Base-by-base conservation (phyloP, 2,113 vertebrate genomes). In the Tautogolabrus adspersus region DNA sequence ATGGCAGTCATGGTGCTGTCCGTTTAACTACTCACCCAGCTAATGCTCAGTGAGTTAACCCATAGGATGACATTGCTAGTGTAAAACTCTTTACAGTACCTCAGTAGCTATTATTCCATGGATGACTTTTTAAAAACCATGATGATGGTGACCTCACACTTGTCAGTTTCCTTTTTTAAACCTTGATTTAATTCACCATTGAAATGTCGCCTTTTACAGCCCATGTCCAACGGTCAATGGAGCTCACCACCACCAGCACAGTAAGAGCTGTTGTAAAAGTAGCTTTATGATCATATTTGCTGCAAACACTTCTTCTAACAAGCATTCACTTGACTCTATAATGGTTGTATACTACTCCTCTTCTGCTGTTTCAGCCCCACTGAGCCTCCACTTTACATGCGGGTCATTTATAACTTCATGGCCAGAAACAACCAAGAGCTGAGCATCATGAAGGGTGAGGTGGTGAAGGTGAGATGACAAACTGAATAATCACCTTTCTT, bases 401-500 rank as follows among this genome's bases (percentile, higher is more conserved):
- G 87, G 42, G 96, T 94, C 56, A 85, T 94, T 0, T 95, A 95
- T 8, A 93, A 96, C 63, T 98, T 98, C 75, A 83, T 92, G 88
- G 95, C 94, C 15, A 94, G 96, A 80, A 98, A 98, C 80, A 72
- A 60, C 0, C 92, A 61, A 77, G 98, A 99, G 87, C 94, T 99
- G 79, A 95, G 93, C 5, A 62, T 97, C 22, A 85, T 82, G 82
- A 96, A 91, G 72, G 96, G 94, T 5, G 97, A 98, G 0, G 75
- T 88, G 18, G 90, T 99, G 60, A 93, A 96, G 97, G 98, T 98
- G 84, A 87, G 90, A 38, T 49, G 26, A 56, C 9, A 10, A n/a
- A 44, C 22, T 11, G 1, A 2, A 26, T 23, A 23, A 42, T n/a
- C 8, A 19, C 15, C 4, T 47, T 47, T 46, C 8, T 18, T 5